Percentiles rank a stretch among this genome's conserved stretches.
Evolutionary conservation across 2,888 invertebrate species (phyloP).

Genomic region (Halictus quadricinctus): DNA sequence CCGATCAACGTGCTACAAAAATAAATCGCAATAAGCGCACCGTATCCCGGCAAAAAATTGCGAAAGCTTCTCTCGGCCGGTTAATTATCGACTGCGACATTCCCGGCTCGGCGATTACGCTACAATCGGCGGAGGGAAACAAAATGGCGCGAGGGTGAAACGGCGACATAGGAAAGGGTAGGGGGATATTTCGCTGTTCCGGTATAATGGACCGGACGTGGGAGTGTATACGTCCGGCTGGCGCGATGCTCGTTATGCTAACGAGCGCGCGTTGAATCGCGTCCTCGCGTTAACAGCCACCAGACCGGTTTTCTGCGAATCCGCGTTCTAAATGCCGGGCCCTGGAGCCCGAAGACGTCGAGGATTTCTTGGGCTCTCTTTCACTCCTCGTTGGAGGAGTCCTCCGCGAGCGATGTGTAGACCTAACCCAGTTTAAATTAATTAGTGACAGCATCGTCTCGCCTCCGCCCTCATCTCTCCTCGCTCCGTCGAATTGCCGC

Average conservation of each 20-base stretch:
- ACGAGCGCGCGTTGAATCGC: constrained; percentile 17
- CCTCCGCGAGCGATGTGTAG: not conserved
- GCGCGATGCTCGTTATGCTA: constrained; percentile 34
- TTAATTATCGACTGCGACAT: not conserved
- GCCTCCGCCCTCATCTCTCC: not conserved
- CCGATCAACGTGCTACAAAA: not conserved
- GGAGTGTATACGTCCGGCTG: not conserved
- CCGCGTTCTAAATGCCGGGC: constrained; percentile 12
- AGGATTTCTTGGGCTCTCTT: constrained; percentile 1
- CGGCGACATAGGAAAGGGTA: not conserved
- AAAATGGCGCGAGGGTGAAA: constrained; percentile 4
- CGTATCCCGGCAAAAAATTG: not conserved
- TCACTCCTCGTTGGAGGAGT: not conserved
- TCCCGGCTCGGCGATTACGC: not conserved
- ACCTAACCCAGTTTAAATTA: constrained; percentile 9
- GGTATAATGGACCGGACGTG: constrained; percentile 17
- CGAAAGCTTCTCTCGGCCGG: not conserved
- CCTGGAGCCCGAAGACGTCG: not conserved
- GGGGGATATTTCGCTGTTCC: constrained; percentile 33
- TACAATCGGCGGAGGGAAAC: not conserved
- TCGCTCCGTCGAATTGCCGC: not conserved
- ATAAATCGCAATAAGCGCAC: not conserved
- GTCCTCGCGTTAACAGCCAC: constrained; percentile 8
- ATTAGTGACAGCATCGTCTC: constrained; percentile 6
- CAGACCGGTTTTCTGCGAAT: constrained; percentile 16